Evolutionary conservation across 2,797 vertebrate species (phyloP), one percentile per base, ranked within the genome.

Genomic region (Coluber constrictor): DNA sequence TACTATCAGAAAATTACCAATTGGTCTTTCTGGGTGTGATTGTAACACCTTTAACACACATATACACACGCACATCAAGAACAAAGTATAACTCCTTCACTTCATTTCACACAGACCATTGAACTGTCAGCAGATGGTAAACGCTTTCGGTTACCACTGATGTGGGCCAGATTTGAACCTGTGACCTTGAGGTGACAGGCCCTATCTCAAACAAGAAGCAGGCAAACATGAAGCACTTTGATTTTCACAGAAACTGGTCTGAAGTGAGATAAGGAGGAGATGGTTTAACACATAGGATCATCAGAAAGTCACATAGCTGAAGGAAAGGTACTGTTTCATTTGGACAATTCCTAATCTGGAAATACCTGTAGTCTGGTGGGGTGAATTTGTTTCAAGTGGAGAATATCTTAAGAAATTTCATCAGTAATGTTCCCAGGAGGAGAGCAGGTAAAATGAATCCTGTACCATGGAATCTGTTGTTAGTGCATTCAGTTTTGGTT

Each of bases 131-230:
- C 86, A 89, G 86, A 66, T 89, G 89, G 86, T 63, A 94, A 66
- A 86, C 59, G 59, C 70, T 92, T 92, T 91, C 59, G 7, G 70
- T 66, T 70, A 91, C 70, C 60, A 51, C 54, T 86, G 93, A 92
- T 60, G 16, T 89, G 86, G 59, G 59, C 54, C 89, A 92, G 87
- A 92, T 92, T 59, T 91, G 87, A 92, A 92, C 86, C 57, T 70
- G 89, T 91, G 93, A 91, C 91, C 91, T 70, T 16, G 54, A 92
- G 87, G 89, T 94, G 92, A 92, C 90, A 89, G 87, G 93, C 89
- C 25, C 11, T 89, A 92, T 86, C 91, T 89, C 37, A 94, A 43
- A 91, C 63, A 56, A 66, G 51, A 91, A 89, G 29, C 54, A 91
- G 54, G 32, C 87, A 86, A 83, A 90, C 87, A 89, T 37, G 59